Percentiles rank a stretch among this genome's conserved stretches.
phyloP scores from a whole-genome alignment of 1,140 invertebrate species.

The Marisa cornuarietis region DNA sequence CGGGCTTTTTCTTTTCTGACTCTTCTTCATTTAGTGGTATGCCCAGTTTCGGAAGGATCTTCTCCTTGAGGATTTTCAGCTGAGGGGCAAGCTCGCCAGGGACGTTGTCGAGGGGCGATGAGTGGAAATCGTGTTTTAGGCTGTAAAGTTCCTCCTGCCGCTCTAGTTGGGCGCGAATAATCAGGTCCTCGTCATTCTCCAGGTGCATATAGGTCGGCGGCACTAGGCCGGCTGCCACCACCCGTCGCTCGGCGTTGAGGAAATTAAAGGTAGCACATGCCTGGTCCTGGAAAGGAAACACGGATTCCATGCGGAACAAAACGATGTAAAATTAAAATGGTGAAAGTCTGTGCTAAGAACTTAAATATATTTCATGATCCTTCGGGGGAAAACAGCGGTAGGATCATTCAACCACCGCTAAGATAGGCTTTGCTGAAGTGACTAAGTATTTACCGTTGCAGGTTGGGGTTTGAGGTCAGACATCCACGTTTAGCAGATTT shows the following conservation, averaged over 20 bases:
- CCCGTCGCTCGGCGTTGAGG: conserved; percentile 78
- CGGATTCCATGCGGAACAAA: too few relatives aligned
- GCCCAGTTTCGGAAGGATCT: conserved; percentile 1
- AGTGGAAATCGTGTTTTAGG: conserved; percentile 9
- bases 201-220: conserved; percentile 70
- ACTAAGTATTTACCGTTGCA: too few relatives aligned
- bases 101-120: neutral
- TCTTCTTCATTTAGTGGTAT: neutral
- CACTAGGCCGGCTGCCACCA: conserved; percentile 80
- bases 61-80: conserved; percentile 6
- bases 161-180: conserved; percentile 14
- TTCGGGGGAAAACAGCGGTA: too few relatives aligned
- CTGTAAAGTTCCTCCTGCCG: neutral
- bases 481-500: too few relatives aligned
- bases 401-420: too few relatives aligned
- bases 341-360: too few relatives aligned
- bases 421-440: too few relatives aligned
- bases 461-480: too few relatives aligned
- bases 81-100: conserved; percentile 12
- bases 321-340: too few relatives aligned
- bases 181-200: conserved; percentile 20
- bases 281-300: conserved; percentile 67
- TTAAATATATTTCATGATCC: too few relatives aligned
- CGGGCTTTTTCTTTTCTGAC: neutral
- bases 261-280: conserved; percentile 88